Conservation (phyloP, 2,113 vertebrate species). For the Neogale vison region DNA sequence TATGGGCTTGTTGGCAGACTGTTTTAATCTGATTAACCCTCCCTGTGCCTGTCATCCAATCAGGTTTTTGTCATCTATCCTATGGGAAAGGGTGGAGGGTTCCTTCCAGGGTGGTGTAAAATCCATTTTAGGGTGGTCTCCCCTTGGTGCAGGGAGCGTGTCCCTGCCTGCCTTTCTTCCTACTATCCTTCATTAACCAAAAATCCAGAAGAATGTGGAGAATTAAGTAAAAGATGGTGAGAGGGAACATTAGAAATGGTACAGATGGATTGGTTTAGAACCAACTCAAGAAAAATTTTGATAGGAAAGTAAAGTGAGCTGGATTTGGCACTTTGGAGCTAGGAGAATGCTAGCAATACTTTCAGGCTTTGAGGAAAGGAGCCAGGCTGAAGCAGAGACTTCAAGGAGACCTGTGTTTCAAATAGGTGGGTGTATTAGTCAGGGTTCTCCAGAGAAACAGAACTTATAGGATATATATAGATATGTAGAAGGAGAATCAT, state of each 20-base stretch:
- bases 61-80: background rate
- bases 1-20: background rate
- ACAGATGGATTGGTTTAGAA: background rate
- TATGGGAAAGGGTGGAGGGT: background rate
- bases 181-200: background rate
- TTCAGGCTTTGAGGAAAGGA: background rate
- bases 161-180: background rate
- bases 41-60: background rate
- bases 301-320: background rate
- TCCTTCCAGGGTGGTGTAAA: background rate
- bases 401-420: background rate
- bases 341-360: background rate
- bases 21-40: background rate
- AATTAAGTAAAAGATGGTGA: background rate
- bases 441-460: background rate
- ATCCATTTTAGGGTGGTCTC: background rate
- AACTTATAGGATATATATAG: background rate
- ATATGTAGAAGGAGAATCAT: background rate
- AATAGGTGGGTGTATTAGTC: background rate
- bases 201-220: background rate
- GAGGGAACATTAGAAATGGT: background rate
- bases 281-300: background rate
- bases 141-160: background rate
- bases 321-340: background rate
- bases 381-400: background rate